Evolutionary conservation across 2,888 invertebrate genomes (phyloP).

Genomic region (Atrina japonica): DNA sequence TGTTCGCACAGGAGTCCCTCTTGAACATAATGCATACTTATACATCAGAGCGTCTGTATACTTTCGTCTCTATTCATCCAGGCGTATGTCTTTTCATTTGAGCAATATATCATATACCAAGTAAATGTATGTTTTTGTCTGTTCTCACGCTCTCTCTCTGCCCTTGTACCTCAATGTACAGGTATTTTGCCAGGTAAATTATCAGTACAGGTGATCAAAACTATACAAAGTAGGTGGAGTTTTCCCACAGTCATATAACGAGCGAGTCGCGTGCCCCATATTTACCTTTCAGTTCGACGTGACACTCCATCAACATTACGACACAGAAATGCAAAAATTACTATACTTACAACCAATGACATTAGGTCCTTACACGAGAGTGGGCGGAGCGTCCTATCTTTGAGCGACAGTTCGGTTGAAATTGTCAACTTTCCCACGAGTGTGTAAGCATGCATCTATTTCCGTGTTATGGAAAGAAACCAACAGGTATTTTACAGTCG

Average conservation of each 20-base stretch:
- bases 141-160: slow-evolving; percentile 40
- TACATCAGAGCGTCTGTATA: slow-evolving; percentile 17
- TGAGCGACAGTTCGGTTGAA: slow-evolving; percentile 16
- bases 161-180: slow-evolving; percentile 29
- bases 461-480: slow-evolving; percentile 2
- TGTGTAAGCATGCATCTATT: slow-evolving; percentile 20
- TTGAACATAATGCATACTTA: not conserved
- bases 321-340: slow-evolving; percentile 25
- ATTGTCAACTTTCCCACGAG: slow-evolving; percentile 37
- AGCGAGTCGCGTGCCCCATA: slow-evolving; percentile 49
- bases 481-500: slow-evolving; percentile 4
- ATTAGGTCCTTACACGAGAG: slow-evolving; percentile 11
- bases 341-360: slow-evolving; percentile 12
- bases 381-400: slow-evolving; percentile 8
- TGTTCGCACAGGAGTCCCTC: no score
- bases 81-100: slow-evolving; percentile 26
- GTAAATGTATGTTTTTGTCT: slow-evolving; percentile 34
- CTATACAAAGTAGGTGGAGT: slow-evolving; percentile 46
- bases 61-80: slow-evolving; percentile 31
- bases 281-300: slow-evolving; percentile 16
- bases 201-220: slow-evolving; percentile 20
- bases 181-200: slow-evolving; percentile 24
- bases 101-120: slow-evolving; percentile 37
- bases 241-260: slow-evolving; percentile 52
- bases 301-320: slow-evolving; percentile 21